Evolutionary conservation across 2,888 invertebrate genomes (phyloP).

Genomic region (Netelia virgata): DNA sequence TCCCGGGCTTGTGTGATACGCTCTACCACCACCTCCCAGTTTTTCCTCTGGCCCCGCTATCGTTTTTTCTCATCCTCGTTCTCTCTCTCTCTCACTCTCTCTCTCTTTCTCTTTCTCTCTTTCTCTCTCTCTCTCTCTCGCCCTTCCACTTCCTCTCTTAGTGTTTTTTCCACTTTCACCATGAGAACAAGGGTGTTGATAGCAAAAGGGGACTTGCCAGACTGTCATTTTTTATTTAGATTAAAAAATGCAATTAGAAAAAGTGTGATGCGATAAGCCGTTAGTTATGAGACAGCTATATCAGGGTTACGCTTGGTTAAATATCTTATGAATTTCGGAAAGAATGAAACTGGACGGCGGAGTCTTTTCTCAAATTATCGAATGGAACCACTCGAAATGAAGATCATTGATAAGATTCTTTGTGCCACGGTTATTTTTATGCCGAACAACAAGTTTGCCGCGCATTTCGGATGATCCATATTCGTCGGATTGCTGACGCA

Average conservation of each 20-base stretch:
- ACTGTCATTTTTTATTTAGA: constrained; percentile 80
- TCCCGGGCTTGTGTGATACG: constrained; percentile 51
- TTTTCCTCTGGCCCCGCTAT: constrained; percentile 32
- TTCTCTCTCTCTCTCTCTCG: constrained; percentile 27
- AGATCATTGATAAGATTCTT: not conserved
- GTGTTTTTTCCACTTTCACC: constrained; percentile 42
- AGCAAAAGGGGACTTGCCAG: constrained; percentile 70
- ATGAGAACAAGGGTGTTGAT: constrained; percentile 69
- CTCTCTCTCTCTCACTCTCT: not conserved
- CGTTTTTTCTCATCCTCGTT: too few species aligned
- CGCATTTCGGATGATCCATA: not conserved
- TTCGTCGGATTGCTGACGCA: constrained; percentile 32
- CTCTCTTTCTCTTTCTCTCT: constrained; percentile 33
- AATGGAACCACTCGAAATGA: constrained; percentile 16
- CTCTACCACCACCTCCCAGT: constrained; percentile 58
- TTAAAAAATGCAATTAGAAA: constrained; percentile 82
- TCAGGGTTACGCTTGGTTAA: too few species aligned
- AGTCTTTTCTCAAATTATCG: too few species aligned
- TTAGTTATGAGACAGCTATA: constrained; percentile 69
- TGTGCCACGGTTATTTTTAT: not conserved
- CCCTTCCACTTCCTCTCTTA: constrained; percentile 53
- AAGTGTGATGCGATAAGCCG: constrained; percentile 77
- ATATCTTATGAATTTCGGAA: too few species aligned
- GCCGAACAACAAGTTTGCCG: not conserved
- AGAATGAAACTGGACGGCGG: too few species aligned